Evolutionary conservation across 2,113 vertebrate genomes (phyloP), one percentile per base, ranked within the genome.

Genomic region (Brienomyrus brachyistius): DNA sequence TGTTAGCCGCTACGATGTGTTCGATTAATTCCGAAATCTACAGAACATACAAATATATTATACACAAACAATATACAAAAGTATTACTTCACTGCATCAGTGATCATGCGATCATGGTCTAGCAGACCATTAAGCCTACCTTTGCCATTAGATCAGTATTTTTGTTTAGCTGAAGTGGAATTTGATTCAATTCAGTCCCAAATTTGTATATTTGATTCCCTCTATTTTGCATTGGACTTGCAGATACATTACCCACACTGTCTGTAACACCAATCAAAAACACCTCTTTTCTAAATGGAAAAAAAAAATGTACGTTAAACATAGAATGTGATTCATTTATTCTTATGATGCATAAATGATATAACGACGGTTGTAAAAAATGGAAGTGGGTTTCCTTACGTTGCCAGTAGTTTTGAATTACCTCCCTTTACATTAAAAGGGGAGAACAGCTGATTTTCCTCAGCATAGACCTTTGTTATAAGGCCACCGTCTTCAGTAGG

Each of bases 21-120:
- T 96, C 95, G 62, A 98, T 91, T 11, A 96, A 89, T 87, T 96
- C 95, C 0, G 90, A n/a, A 91, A 96, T 94, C 98, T 98, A 91
- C 84, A 17, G 89, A 47, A 21, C 66, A 80, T 23, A n/a, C 19
- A n/a, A 35, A 31, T 40, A 43, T 52, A 21, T 59, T 10, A n/a
- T 74, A 43, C 15, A 27, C 13, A 66, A 21, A 47, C 31, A 13
- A 54, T 77, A 21, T 80, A 19, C 13, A 40, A 80, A 80, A 40
- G 15, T 80, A 43, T 80, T 80, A 80, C 15, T 35, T 77, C 4
- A 77, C 8, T 0, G 10, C 62, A 27, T 66, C 62, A 70, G n/a
- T 70, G n/a, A 70, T 13, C n/a, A 13, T 23, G 40, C 11, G 17
- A 7, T 56, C 54, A 21, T 21, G 54, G 54, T 56, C 54, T 70